Evolutionary conservation across 2,113 vertebrate genomes (phyloP).

Genomic region (Aplodontia rufa): DNA sequence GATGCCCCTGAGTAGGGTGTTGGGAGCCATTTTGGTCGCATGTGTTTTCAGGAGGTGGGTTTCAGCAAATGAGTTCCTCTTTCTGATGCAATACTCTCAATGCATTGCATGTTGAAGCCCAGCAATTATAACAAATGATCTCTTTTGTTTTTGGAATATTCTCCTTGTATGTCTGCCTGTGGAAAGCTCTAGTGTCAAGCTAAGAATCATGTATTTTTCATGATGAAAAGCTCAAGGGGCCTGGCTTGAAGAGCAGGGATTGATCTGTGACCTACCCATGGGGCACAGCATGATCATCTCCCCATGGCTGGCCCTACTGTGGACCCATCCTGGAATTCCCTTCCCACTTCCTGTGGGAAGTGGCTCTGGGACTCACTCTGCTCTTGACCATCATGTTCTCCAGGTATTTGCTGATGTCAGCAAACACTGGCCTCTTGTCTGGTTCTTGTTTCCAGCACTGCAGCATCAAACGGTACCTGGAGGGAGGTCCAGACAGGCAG

Average conservation of each 20-base stretch:
- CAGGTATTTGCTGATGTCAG: slow-evolving; percentile 99
- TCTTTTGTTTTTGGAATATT: not conserved
- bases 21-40: too few relatives aligned
- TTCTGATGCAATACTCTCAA: too few relatives aligned
- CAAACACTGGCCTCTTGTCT: slow-evolving; percentile 96
- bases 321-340: too few relatives aligned
- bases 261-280: not conserved
- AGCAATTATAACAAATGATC: not conserved
- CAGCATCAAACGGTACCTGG: slow-evolving; percentile 97
- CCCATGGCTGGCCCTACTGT: not conserved
- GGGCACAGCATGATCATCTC: not conserved
- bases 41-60: too few relatives aligned
- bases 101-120: too few relatives aligned
- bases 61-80: too few relatives aligned
- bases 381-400: slow-evolving; percentile 99
- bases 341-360: not conserved
- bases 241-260: not conserved
- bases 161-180: not conserved
- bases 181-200: not conserved
- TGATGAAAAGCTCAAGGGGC: not conserved
- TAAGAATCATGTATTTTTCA: not conserved
- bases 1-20: too few relatives aligned
- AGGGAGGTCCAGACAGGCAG: not conserved
- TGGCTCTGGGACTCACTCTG: slow-evolving; percentile 89
- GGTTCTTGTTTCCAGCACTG: slow-evolving; percentile 99